Conservation (phyloP, 1,140 invertebrate genomes). For the Psix sp. region DNA sequence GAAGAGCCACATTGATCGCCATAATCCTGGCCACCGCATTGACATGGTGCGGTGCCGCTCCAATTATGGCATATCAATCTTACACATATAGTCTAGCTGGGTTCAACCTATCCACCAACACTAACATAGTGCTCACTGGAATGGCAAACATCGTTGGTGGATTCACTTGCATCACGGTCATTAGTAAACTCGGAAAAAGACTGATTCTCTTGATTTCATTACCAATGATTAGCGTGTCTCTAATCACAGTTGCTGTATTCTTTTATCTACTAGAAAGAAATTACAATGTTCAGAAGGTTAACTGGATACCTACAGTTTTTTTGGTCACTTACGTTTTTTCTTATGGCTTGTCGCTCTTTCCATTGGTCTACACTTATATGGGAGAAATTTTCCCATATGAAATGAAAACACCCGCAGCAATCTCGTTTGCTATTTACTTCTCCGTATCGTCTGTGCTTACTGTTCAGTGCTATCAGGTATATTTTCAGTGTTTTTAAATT, state of each 20-base stretch:
- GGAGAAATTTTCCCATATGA: conserved; percentile 76
- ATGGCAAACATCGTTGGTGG: conserved; percentile 86
- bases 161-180: conserved; percentile 81
- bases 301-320: conserved; percentile 72
- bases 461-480: conserved; percentile 75
- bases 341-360: conserved; percentile 72
- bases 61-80: conserved; percentile 89
- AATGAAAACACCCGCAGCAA: conserved; percentile 73
- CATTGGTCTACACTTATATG: conserved; percentile 72
- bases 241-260: conserved; percentile 81
- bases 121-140: conserved; percentile 86
- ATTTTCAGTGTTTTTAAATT: no score
- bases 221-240: conserved; percentile 80
- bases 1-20: conserved; percentile 82
- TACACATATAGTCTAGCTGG: conserved; percentile 86
- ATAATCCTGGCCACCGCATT: conserved; percentile 87
- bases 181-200: conserved; percentile 86
- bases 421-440: conserved; percentile 71
- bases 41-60: conserved; percentile 88
- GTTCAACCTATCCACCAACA: conserved; percentile 79
- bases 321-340: conserved; percentile 70
- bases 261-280: conserved; percentile 77
- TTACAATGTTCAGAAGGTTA: conserved; percentile 67
- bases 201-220: conserved; percentile 84
- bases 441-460: conserved; percentile 66